Percentiles rank a stretch among this genome's conserved stretches.
Evolutionary conservation across 2,797 vertebrate species (phyloP).

Genomic region (Eupleurogrammus muticus): DNA sequence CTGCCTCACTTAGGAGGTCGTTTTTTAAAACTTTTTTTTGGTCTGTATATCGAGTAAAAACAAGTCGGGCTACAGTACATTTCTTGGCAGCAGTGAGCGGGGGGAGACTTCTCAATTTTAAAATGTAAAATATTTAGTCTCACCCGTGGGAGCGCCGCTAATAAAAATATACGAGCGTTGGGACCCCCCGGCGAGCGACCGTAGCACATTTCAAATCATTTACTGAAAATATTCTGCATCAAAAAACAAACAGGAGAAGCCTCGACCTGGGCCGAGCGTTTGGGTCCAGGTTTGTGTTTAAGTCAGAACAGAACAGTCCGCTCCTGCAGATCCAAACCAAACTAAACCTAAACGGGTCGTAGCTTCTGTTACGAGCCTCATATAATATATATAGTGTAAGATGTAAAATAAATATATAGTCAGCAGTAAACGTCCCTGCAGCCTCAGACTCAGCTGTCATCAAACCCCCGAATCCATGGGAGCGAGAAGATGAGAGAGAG

Average conservation of each 20-base stretch:
- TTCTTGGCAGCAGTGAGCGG: slow-evolving; percentile 15
- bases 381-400: too few species aligned
- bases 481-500: too few species aligned
- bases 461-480: too few species aligned
- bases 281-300: slow-evolving; percentile 1
- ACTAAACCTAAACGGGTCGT: too few species aligned
- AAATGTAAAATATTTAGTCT: slow-evolving; percentile 62
- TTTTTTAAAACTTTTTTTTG: not conserved
- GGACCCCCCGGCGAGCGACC: slow-evolving; percentile 42
- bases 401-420: too few species aligned
- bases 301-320: not conserved
- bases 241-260: slow-evolving; percentile 54
- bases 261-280: not conserved
- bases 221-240: slow-evolving; percentile 34
- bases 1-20: not conserved
- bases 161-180: slow-evolving; percentile 60
- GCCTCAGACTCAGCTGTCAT: too few species aligned
- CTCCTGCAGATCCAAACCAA: too few species aligned
- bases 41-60: not conserved
- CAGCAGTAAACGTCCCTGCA: too few species aligned
- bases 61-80: not conserved
- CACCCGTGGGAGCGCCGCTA: slow-evolving; percentile 28
- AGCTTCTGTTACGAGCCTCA: too few species aligned
- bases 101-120: slow-evolving; percentile 26
- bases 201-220: slow-evolving; percentile 43